These are phyloP conservation scores for Orchesella cincta DNA, from an alignment of 1,140 invertebrate genomes.

Conservation along the genomic window DNA sequence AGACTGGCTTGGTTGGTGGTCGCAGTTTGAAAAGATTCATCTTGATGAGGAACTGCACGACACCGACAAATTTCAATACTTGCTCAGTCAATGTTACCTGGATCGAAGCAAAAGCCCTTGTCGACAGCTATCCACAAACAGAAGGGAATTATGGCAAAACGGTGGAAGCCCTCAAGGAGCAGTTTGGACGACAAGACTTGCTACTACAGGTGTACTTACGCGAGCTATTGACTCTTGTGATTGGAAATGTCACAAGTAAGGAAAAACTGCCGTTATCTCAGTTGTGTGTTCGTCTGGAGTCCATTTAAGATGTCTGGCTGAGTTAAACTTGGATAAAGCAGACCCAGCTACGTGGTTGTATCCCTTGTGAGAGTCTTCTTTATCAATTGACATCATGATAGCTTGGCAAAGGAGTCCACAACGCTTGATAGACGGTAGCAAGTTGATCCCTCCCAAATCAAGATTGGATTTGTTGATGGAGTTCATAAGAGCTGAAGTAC, in stretches of 20 bases:
- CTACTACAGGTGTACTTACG: background rate
- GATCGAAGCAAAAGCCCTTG: background rate
- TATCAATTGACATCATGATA: background rate
- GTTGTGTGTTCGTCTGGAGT: background rate
- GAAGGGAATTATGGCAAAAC: background rate
- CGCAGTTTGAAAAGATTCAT: slow-evolving; percentile 8
- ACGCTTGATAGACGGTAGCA: no score
- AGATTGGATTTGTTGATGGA: no score
- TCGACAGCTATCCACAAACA: background rate
- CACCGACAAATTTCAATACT: background rate
- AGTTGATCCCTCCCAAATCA: no score
- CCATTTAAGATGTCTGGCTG: background rate
- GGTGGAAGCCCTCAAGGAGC: background rate
- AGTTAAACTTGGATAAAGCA: background rate
- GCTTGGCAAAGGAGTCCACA: background rate
- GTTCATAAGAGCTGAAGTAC: no score
- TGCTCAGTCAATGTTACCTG: background rate
- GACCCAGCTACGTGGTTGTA: background rate
- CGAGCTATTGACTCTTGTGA: background rate
- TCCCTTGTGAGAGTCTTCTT: background rate
- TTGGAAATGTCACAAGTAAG: background rate
- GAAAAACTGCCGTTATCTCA: background rate
- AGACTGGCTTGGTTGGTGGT: background rate
- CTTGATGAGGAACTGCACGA: background rate
- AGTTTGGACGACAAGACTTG: background rate